Evolutionary conservation across 2,888 invertebrate genomes (phyloP).

Genomic region (Apamea monoglypha): DNA sequence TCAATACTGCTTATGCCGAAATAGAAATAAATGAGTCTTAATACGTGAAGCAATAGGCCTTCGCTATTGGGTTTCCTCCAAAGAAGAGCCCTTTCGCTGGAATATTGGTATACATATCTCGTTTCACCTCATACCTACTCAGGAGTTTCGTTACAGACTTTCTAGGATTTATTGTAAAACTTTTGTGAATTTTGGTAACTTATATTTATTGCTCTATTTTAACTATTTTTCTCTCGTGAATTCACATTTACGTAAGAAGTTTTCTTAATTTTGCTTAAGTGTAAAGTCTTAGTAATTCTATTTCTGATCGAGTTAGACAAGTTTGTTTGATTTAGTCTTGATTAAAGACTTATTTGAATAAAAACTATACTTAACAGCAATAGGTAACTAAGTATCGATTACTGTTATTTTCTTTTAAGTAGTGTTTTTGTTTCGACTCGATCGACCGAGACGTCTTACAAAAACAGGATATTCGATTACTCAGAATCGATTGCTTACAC

Average conservation of each 20-base stretch:
- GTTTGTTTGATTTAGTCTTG: background rate
- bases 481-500: conserved; percentile 38
- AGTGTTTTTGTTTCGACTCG: conserved; percentile 32
- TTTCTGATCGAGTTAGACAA: background rate
- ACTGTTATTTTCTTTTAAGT: conserved; percentile 27
- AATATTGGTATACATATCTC: background rate
- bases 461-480: conserved; percentile 60
- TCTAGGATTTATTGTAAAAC: conserved; percentile 4
- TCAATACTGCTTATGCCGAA: conserved; percentile 21
- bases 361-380: background rate
- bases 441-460: conserved; percentile 28
- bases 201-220: conserved; percentile 21
- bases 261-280: conserved; percentile 12
- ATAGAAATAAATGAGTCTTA: conserved; percentile 32
- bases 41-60: background rate
- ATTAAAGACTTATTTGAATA: background rate
- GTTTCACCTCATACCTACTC: conserved; percentile 1
- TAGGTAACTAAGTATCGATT: conserved; percentile 25
- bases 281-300: background rate
- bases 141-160: conserved; percentile 12
- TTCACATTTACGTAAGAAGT: conserved; percentile 4
- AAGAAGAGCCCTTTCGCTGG: background rate
- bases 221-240: conserved; percentile 9
- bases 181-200: conserved; percentile 17
- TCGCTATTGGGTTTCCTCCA: conserved; percentile 16